Conservation (phyloP, 2,113 vertebrate species). For the Oreochromis spilurus region DNA sequence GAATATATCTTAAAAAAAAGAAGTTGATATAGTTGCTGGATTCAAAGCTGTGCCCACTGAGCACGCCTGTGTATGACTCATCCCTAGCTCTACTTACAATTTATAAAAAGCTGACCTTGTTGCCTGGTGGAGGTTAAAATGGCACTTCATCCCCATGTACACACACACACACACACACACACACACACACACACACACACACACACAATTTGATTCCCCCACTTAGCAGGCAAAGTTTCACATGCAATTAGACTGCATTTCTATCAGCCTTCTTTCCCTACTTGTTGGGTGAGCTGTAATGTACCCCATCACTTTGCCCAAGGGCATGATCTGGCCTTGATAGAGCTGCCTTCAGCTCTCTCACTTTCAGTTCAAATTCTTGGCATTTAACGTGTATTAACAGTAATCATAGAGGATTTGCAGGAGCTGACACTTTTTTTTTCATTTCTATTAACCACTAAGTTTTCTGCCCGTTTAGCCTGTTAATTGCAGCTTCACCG, state of each 20-base stretch:
- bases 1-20: not conserved
- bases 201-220: slow-evolving; percentile 39
- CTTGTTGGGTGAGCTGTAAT: slow-evolving; percentile 33
- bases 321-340: slow-evolving; percentile 35
- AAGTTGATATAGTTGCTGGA: not conserved
- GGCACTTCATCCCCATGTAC: slow-evolving; percentile 13
- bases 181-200: not conserved
- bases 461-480: not conserved
- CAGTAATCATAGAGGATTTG: not conserved
- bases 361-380: slow-evolving; percentile 13
- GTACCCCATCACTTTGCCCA: slow-evolving; percentile 35
- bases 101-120: not conserved
- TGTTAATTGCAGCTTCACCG: not conserved
- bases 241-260: slow-evolving; percentile 47
- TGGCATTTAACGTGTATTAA: not conserved
- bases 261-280: slow-evolving; percentile 8
- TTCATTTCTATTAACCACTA: not conserved
- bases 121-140: slow-evolving; percentile 41
- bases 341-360: slow-evolving; percentile 14
- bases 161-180: no score
- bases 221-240: slow-evolving; percentile 32
- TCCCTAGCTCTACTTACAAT: not conserved
- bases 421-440: not conserved
- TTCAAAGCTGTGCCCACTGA: not conserved
- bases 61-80: slow-evolving; percentile 15